Percentiles rank a stretch among this genome's conserved stretches.
Conservation (phyloP, 2,113 vertebrate species). For the Aegotheles bennettii region DNA sequence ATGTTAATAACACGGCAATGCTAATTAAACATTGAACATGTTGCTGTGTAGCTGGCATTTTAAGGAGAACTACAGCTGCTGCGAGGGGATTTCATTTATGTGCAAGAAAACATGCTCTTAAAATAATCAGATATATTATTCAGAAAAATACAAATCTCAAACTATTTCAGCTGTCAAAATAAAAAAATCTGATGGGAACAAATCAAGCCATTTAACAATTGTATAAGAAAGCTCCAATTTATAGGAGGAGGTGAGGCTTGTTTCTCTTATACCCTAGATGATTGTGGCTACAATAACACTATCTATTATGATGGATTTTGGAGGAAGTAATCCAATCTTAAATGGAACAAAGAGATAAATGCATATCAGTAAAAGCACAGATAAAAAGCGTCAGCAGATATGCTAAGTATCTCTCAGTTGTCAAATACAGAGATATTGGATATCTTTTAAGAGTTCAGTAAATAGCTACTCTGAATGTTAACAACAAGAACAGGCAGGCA, state of each 20-base stretch:
- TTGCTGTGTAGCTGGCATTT: constrained; percentile 28
- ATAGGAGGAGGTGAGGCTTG: neutral
- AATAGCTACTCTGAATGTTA: neutral
- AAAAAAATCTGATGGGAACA: neutral
- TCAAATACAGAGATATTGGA: neutral
- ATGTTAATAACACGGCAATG: constrained; percentile 8
- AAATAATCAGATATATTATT: constrained; percentile 34
- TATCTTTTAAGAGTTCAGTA: neutral
- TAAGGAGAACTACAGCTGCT: constrained; percentile 25
- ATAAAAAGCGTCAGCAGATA: neutral
- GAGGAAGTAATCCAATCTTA: neutral
- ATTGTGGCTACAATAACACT: neutral
- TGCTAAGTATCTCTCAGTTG: neutral
- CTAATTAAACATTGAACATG: constrained; percentile 44
- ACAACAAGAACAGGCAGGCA: neutral
- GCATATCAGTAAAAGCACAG: neutral
- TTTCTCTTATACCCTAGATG: neutral
- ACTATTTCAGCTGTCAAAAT: constrained; percentile 25
- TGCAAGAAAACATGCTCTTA: neutral
- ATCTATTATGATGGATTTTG: neutral
- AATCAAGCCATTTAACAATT: constrained; percentile 10
- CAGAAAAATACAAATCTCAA: neutral
- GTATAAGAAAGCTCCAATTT: neutral
- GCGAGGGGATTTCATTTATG: constrained; percentile 7
- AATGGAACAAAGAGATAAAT: neutral